phyloP scores from a whole-genome alignment of 2,113 vertebrate genomes.

The Casuarius casuarius region DNA sequence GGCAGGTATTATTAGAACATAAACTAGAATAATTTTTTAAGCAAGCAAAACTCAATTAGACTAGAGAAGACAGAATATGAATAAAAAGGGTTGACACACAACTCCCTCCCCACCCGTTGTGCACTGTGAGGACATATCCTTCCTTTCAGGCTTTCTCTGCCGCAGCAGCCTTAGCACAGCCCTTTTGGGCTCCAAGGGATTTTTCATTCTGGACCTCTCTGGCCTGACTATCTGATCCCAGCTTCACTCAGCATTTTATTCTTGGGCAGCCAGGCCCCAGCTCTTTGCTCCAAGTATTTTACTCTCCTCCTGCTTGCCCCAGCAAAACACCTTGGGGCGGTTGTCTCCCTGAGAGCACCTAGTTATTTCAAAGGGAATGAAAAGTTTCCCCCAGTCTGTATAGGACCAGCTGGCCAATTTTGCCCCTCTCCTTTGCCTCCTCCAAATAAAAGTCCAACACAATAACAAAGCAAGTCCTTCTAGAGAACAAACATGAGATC shows the following conservation, averaged over 20 bases:
- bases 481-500: not conserved
- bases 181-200: not conserved
- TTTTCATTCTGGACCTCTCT: not conserved
- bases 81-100: not conserved
- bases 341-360: not conserved
- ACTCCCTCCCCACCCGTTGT: not conserved
- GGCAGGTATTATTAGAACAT: not conserved
- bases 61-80: not conserved
- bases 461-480: not conserved
- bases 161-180: not conserved
- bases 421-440: too few species aligned
- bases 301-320: not conserved
- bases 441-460: not conserved
- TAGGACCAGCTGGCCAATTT: not conserved
- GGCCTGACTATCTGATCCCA: not conserved
- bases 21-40: not conserved
- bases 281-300: not conserved
- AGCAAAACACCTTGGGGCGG: not conserved
- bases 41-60: not conserved
- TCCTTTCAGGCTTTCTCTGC: not conserved
- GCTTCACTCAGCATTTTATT: not conserved
- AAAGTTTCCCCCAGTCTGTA: not conserved
- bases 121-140: not conserved
- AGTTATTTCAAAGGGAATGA: not conserved
- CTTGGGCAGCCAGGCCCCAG: not conserved